phyloP scores from a whole-genome alignment of 2,113 vertebrate genomes.

The Ageneiosus marmoratus region DNA sequence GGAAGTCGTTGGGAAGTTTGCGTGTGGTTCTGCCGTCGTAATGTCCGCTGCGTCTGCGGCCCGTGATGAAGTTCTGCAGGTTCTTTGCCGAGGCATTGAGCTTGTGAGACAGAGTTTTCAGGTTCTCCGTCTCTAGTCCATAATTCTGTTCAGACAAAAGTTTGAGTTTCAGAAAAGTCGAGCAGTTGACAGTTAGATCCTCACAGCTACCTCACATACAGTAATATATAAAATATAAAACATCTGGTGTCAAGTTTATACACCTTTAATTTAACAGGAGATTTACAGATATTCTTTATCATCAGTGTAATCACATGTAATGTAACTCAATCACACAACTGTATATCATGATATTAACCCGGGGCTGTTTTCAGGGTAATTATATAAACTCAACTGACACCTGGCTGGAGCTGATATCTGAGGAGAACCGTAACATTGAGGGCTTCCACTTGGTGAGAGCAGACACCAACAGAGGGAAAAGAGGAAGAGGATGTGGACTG shows the following conservation, averaged over 20 bases:
- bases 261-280: too few relatives aligned
- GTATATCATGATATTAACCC: neutral
- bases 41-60: slow-evolving; percentile 66
- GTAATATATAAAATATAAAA: neutral
- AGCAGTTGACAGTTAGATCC: neutral
- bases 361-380: neutral
- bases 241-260: too few relatives aligned
- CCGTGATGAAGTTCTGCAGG: slow-evolving; percentile 80
- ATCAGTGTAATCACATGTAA: neutral
- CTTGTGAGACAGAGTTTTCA: slow-evolving; percentile 55
- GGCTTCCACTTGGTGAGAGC: too few relatives aligned
- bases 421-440: too few relatives aligned
- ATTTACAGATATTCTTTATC: neutral
- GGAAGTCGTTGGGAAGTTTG: slow-evolving; percentile 55
- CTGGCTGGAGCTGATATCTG: too few relatives aligned
- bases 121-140: slow-evolving; percentile 52
- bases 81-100: slow-evolving; percentile 80
- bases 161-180: neutral
- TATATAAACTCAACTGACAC: too few relatives aligned
- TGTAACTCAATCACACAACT: neutral
- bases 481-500: too few relatives aligned
- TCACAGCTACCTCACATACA: neutral
- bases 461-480: too few relatives aligned
- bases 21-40: slow-evolving; percentile 47
- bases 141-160: slow-evolving; percentile 55